Percentiles rank a stretch among this genome's conserved stretches.
Evolutionary conservation across 2,888 invertebrate species (phyloP).

Genomic region (Crematogaster levior): DNA sequence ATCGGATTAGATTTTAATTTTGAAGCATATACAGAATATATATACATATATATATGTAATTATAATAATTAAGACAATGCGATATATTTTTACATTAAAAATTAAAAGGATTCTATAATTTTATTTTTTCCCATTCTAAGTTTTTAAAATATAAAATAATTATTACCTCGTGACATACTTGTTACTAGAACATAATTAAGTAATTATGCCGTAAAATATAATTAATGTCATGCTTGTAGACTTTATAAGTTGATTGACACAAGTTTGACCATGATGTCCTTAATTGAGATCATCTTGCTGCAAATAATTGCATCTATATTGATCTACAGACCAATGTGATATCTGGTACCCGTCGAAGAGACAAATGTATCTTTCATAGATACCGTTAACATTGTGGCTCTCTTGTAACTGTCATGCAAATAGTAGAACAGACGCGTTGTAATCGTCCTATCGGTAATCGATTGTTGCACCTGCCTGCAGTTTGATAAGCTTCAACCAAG

Average conservation of each 20-base stretch:
- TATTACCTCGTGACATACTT: background rate
- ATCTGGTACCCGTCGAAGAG: background rate
- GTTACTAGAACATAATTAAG: background rate
- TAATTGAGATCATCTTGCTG: slow-evolving; percentile 78
- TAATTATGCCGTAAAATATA: slow-evolving; percentile 12
- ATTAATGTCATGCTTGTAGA: background rate
- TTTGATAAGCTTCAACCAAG: slow-evolving; percentile 38
- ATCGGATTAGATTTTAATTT: background rate
- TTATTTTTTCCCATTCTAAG: background rate
- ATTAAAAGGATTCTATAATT: background rate
- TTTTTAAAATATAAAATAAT: background rate
- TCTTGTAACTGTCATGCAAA: slow-evolving; percentile 42
- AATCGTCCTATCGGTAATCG: slow-evolving; percentile 42
- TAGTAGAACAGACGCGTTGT: slow-evolving; percentile 23
- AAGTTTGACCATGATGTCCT: slow-evolving; percentile 58
- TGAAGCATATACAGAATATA: no score
- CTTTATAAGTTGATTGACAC: slow-evolving; percentile 37
- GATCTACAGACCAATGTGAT: background rate
- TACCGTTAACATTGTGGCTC: slow-evolving; percentile 23
- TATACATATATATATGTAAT: no score
- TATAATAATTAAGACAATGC: background rate
- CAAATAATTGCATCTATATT: slow-evolving; percentile 74
- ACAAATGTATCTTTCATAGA: slow-evolving; percentile 39
- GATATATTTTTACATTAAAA: background rate
- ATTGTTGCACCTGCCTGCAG: slow-evolving; percentile 35